Base-by-base conservation (phyloP, 2,797 vertebrate species). In the Vespertilio murinus region DNA sequence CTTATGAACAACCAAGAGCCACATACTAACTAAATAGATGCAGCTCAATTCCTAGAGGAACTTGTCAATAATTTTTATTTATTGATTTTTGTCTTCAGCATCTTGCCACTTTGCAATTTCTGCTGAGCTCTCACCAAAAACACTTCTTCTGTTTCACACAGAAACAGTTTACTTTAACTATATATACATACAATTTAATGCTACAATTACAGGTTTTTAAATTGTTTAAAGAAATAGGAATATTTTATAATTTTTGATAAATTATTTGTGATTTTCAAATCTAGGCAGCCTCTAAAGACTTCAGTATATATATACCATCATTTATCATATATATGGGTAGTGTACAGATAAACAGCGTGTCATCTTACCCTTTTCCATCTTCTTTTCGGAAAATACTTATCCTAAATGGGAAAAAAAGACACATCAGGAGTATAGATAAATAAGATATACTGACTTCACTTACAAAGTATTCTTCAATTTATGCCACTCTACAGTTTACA, bases 1-100 rank as follows among this genome's bases (percentile, higher is more conserved):
- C 28, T 17, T 69, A 18, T 56, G 56, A 95, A 83, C 30, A 71
- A 52, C n/a, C n/a, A 94, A 74, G 52, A 93, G 40, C 40, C 54
- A 87, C 30, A 81, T 91, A 90, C 77, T 78, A 78, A n/a, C 61
- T 81, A 88, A 94, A 82, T 74, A 86, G 91, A 91, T 86, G 33
- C 33, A 56, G 35, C 56, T 20, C 18, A 83, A 67, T 64, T 71
- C 67, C 80, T 38, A 67, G 23, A 77, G 40, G 61, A 88, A 91
- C 92, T 94, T 93, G 49, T 28, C 85, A 87, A 79, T 73, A 52
- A 83, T 94, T 96, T 49, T 74, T 93, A 64, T 67, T 64, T 80
- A 90, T 73, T 95, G 82, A 85, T 84, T 40, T 95, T 95, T 69
- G 12, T 64, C 30, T 81, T 61, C 5, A 67, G 81, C 67, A 64